A percentile compares a stretch with the other conserved stretches of the same genome.
Conservation (phyloP, 2,113 vertebrate genomes). For the Gobiocypris rarus region DNA sequence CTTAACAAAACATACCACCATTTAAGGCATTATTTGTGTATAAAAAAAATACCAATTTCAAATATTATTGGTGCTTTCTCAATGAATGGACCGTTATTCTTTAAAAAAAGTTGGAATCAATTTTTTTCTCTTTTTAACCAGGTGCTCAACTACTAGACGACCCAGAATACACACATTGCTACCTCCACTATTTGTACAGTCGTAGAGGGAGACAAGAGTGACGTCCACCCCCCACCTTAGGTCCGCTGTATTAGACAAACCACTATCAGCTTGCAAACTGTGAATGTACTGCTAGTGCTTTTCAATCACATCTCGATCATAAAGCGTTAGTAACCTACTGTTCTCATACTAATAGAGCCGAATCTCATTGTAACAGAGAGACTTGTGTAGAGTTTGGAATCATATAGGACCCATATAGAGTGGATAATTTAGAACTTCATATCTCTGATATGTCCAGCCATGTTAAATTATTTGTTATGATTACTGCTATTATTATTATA, state of each 20-base stretch:
- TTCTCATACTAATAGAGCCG: conserved; percentile 24
- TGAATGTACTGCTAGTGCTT: conserved; percentile 67
- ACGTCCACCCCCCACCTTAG: conserved; percentile 48
- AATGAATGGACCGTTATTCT: conserved; percentile 27
- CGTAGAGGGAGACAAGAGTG: conserved; percentile 69
- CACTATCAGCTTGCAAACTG: conserved; percentile 68
- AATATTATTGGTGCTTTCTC: conserved; percentile 56
- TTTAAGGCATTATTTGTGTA: conserved; percentile 32
- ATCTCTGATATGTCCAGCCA: conserved; percentile 33
- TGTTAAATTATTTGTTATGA: neutral
- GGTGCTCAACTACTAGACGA: conserved; percentile 53
- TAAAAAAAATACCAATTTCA: conserved; percentile 34
- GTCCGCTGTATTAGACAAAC: conserved; percentile 49
- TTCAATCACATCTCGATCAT: conserved; percentile 36
- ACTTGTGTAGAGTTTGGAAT: conserved; percentile 38
- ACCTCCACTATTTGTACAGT: conserved; percentile 91
- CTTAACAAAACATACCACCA: conserved; percentile 14
- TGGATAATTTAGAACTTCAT: conserved; percentile 23
- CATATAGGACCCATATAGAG: conserved; percentile 27
- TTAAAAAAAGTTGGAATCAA: neutral
- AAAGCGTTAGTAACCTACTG: conserved; percentile 28
- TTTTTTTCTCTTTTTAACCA: conserved; percentile 42
- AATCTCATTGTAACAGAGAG: conserved; percentile 31
- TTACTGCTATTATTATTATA: neutral
- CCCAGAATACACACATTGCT: conserved; percentile 82